These are phyloP conservation scores for Volucella inflata DNA, from an alignment of 2,888 invertebrate genomes.

Conservation along the genomic window DNA sequence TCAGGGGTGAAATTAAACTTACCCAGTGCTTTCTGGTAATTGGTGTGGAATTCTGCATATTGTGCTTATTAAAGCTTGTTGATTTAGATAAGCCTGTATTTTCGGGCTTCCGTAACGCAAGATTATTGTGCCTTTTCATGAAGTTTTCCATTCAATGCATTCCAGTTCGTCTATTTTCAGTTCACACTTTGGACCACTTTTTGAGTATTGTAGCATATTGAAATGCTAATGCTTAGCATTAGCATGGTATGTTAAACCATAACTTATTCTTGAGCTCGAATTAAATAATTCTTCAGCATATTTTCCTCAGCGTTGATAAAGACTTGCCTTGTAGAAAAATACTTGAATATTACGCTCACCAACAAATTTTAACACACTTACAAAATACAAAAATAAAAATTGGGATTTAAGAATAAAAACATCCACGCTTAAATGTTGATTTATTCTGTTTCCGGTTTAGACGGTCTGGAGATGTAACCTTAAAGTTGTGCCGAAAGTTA, in stretches of 20 bases:
- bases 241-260: neutral
- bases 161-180: neutral
- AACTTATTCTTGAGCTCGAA: conserved; percentile 9
- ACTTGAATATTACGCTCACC: too few relatives aligned
- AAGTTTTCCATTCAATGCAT: neutral
- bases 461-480: too few relatives aligned
- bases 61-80: conserved; percentile 64
- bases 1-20: conserved; percentile 38
- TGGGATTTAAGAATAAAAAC: too few relatives aligned
- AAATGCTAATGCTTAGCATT: neutral
- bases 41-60: conserved; percentile 67
- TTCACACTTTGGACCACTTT: neutral
- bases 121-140: conserved; percentile 19
- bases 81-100: too few relatives aligned
- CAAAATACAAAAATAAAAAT: too few relatives aligned
- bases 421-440: too few relatives aligned
- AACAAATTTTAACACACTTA: too few relatives aligned
- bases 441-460: too few relatives aligned
- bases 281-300: neutral
- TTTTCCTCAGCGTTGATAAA: neutral
- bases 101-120: neutral
- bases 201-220: neutral
- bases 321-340: too few relatives aligned
- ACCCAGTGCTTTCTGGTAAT: conserved; percentile 55
- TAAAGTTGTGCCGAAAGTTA: too few relatives aligned